Percentiles rank a stretch among this genome's conserved stretches.
Evolutionary conservation across 64 coral and sea anemone genomes (phyloP).

Genomic region (Porites australiensis): DNA sequence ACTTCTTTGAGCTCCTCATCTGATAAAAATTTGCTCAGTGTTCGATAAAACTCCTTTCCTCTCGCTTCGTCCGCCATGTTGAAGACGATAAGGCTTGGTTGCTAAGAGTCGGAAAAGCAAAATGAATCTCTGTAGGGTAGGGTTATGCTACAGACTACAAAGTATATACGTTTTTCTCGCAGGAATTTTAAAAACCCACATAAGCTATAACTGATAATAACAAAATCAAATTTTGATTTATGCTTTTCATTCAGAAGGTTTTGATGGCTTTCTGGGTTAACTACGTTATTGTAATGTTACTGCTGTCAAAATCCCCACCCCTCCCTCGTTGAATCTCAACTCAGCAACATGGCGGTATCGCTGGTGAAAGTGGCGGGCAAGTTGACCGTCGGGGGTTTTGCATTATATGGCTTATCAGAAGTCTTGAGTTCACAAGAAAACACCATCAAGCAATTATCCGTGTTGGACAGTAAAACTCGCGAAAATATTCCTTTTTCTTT

Average conservation of each 20-base stretch:
- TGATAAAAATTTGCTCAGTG: not conserved
- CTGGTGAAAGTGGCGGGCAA: not conserved
- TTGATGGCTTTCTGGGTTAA: too few species aligned
- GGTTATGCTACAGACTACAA: not conserved
- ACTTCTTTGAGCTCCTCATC: not conserved
- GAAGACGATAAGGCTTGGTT: slow-evolving; percentile 14
- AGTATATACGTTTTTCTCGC: not conserved
- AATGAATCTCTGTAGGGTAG: not conserved
- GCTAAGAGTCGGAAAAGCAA: not conserved
- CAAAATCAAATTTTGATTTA: too few species aligned
- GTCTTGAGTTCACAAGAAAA: slow-evolving; percentile 39
- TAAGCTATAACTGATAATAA: too few species aligned
- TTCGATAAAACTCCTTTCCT: not conserved
- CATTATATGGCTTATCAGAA: slow-evolving; percentile 51
- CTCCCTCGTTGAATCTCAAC: not conserved
- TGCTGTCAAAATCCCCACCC: not conserved
- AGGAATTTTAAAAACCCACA: too few species aligned
- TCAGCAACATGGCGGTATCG: not conserved
- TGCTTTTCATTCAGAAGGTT: too few species aligned
- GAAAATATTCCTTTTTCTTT: slow-evolving; percentile 39
- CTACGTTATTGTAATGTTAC: too few species aligned
- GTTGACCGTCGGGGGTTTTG: slow-evolving; percentile 25
- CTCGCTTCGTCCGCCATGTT: slow-evolving; percentile 23
- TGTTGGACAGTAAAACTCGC: slow-evolving; percentile 36
- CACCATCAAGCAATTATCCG: slow-evolving; percentile 1